Base-by-base conservation (phyloP, 2,888 invertebrate species). In the Holacanthella duospinosa region DNA sequence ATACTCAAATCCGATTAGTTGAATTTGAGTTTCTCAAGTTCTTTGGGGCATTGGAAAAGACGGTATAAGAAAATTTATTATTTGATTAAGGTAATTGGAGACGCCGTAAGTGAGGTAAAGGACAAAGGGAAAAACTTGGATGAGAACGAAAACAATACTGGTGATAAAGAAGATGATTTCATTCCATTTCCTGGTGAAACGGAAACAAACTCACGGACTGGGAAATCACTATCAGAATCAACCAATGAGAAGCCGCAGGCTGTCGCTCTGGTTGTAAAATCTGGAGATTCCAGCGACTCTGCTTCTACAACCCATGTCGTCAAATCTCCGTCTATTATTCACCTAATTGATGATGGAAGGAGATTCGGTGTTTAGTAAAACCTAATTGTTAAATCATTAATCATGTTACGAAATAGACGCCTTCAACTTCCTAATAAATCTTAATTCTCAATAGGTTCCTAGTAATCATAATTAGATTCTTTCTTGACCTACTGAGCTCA, bases 311-410 rank as follows among this genome's bases (percentile, higher is more conserved):
- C 36, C 36, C 36, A 36, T 36, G 36, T 36, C 16, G 48, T 48
- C 48, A 48, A 48, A 48, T 21, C 48, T 4, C 19, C 48, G n/a
- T 48, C 48, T n/a, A 21, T 48, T 4, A 48, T 48, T 48, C 48
- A 48, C 21, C 48, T 48, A 4, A 48, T 48, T 21, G 48, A 48
- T 21, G 48, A 48, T 48, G 48, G 48, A 48, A 48, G 48, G 48
- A 48, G 48, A 21, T 48, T 48, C 48, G 48, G 48, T n/a, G 48
- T 48, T n/a, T 48, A 36, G n/a, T n/a, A n/a, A n/a, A n/a, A n/a
- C n/a, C n/a, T n/a, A n/a, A n/a, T n/a, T n/a, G n/a, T n/a, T n/a
- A n/a, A n/a, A n/a, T n/a, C n/a, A n/a, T n/a, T n/a, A n/a, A n/a
- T n/a, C n/a, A n/a, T n/a, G n/a, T n/a, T n/a, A n/a, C n/a, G n/a